Conservation (phyloP, 2,797 vertebrate genomes). For the Hozukius guyotensis region DNA sequence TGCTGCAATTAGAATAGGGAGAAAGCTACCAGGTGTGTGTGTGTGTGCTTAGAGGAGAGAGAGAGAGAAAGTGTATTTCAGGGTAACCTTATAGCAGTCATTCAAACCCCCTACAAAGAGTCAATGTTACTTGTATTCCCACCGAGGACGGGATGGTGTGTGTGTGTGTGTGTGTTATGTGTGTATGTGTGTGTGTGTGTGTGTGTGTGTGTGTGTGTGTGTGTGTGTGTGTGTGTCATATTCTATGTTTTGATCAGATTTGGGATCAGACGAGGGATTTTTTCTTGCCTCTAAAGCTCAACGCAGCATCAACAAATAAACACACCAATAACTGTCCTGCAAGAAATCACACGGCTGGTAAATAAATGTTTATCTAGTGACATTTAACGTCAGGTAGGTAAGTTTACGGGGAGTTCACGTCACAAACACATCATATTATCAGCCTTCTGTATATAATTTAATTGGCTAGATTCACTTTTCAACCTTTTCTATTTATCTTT, state of each 20-base stretch:
- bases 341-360: conserved; percentile 18
- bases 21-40: conserved; percentile 34
- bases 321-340: conserved; percentile 26
- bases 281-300: conserved; percentile 28
- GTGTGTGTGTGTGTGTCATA: conserved; percentile 25
- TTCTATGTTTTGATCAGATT: conserved; percentile 65
- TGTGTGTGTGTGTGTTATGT: conserved; percentile 20
- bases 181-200: conserved; percentile 12
- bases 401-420: conserved; percentile 4
- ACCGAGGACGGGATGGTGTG: not conserved
- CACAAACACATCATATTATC: not conserved
- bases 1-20: conserved; percentile 68
- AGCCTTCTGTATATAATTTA: not conserved
- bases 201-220: conserved; percentile 18
- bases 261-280: conserved; percentile 44
- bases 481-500: not conserved
- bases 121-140: conserved; percentile 66
- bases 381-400: conserved; percentile 4
- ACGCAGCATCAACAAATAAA: conserved; percentile 51
- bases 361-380: conserved; percentile 29
- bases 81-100: conserved; percentile 76
- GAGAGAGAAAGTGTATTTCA: conserved; percentile 43
- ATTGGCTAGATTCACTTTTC: conserved; percentile 25
- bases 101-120: conserved; percentile 73
- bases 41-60: not conserved